Base-by-base conservation (phyloP, 2,113 vertebrate species). In the Ranitomeya imitator region DNA sequence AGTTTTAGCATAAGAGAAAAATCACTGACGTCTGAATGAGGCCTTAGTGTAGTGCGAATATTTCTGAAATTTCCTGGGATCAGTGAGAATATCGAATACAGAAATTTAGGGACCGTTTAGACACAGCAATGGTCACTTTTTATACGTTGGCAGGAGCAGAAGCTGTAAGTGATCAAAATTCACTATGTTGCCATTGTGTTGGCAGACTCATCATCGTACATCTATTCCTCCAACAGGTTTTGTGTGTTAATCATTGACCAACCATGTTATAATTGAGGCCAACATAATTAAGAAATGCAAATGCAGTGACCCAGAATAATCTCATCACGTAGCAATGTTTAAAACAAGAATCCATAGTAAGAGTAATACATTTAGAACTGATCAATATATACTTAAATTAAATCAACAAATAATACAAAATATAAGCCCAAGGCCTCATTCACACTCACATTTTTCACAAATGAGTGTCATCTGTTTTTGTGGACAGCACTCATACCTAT, bases 201-300 rank as follows among this genome's bases (percentile, higher is more conserved):
- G 21, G 63, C 45, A 9, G 19, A 52, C 18, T 61, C 11, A 31
- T 45, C 8, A 52, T 23, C 54, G 11, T 10, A 65, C 52, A 67
- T 9, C 19, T 1, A 37, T 63, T 15, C 8, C 19, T 54, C 2
- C 1, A 67, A 54, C 19, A 23, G 59, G 73, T 79, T 45, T 31
- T 59, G 37, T 52, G 19, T 54, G 55, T 8, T 18, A 86, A 86
- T 79, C 59, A 86, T 86, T 86, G 10, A 86, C 74, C 85, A 78
- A 52, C 23, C 12, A 67, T 2, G 19, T 26, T 86, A 60, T 51
- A 57, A 23, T 9, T n/a, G 57, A 6, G 21, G 26, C 18, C 26
- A 60, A 37, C 19, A 13, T 77, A 18, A 67, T 86, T 45, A 51
- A 12, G 45, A 78, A 65, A 79, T 67, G 59, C 85, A 54, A 86